Conservation (phyloP, 2,113 vertebrate genomes). For the Myotis brandtii region DNA sequence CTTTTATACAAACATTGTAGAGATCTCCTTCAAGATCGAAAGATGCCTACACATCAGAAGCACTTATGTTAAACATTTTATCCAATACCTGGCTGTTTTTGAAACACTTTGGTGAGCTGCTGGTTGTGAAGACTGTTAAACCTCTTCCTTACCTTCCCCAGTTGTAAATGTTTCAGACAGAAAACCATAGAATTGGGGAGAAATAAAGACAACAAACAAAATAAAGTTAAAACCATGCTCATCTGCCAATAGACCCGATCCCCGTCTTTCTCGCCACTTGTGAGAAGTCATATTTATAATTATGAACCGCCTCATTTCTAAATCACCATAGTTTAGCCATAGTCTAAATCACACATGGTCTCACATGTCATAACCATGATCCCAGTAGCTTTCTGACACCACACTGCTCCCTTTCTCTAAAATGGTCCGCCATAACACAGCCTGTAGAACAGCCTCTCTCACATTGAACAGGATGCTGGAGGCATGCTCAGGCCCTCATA, state of each 20-base stretch:
- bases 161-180: not conserved
- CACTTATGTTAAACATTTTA: not conserved
- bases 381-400: not conserved
- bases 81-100: not conserved
- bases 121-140: not conserved
- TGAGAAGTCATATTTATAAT: not conserved
- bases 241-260: not conserved
- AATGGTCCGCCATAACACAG: not conserved
- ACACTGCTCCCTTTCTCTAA: not conserved
- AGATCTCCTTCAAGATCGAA: not conserved
- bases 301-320: not conserved
- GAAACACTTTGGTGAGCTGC: not conserved
- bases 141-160: not conserved
- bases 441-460: not conserved
- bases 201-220: not conserved
- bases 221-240: not conserved
- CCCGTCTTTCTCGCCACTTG: not conserved
- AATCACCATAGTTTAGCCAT: not conserved
- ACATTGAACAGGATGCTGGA: too few species aligned
- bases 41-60: not conserved
- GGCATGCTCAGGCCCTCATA: not conserved
- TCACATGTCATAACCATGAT: not conserved
- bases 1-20: not conserved
- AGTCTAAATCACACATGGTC: not conserved
- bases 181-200: not conserved